Conservation (phyloP, 2,113 vertebrate genomes). For the Misgurnus anguillicaudatus region DNA sequence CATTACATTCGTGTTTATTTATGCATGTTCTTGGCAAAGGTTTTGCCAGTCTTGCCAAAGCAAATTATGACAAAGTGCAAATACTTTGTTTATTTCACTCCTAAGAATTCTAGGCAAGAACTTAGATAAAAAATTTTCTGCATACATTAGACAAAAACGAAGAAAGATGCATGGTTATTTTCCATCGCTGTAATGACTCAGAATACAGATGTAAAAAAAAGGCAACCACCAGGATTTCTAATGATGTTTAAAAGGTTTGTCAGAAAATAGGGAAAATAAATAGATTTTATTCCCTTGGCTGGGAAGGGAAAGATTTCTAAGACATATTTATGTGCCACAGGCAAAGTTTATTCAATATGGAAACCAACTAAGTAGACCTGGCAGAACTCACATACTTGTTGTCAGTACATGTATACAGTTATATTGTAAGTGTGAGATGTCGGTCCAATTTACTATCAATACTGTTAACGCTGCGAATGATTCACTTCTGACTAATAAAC, state of each 20-base stretch:
- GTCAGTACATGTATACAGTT: constrained; percentile 36
- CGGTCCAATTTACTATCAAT: constrained; percentile 13
- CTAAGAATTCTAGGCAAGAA: not conserved
- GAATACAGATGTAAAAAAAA: not conserved
- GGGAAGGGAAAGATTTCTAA: constrained; percentile 3
- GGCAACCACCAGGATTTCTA: not conserved
- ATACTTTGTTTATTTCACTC: constrained; percentile 3
- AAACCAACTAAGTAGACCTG: not conserved
- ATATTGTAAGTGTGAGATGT: constrained; percentile 22
- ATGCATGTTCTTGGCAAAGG: constrained; percentile 5
- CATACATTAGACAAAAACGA: not conserved
- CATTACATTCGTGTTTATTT: constrained; percentile 34
- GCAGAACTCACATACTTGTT: constrained; percentile 34
- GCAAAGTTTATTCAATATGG: constrained; percentile 38
- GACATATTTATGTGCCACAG: constrained; percentile 40
- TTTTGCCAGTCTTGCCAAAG: not conserved
- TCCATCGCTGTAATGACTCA: not conserved
- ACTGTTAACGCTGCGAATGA: constrained; percentile 23
- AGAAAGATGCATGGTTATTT: not conserved
- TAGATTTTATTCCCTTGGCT: constrained; percentile 7
- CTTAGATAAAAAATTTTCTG: not conserved
- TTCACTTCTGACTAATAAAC: constrained; percentile 24
- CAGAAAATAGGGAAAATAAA: constrained; percentile 6
- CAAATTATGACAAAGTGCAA: constrained; percentile 3
- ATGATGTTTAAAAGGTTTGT: constrained; percentile 9